Evolutionary conservation across 2,888 invertebrate species (phyloP).

Genomic region (Prosapia bicincta): DNA sequence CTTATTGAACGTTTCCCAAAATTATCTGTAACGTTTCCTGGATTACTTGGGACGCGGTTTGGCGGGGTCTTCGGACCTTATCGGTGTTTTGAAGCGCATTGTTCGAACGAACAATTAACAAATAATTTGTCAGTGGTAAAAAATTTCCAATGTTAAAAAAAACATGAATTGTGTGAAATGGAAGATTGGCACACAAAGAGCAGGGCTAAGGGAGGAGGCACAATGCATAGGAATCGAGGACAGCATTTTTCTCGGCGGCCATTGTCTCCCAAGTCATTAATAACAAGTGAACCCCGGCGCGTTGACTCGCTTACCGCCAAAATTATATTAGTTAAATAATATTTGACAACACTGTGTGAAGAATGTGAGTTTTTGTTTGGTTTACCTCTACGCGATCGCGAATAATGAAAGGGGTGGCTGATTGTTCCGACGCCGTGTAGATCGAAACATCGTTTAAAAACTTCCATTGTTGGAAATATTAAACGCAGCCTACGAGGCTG

Average conservation of each 20-base stretch:
- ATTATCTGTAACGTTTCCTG: no score
- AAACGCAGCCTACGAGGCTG: no score
- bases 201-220: neutral
- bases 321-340: neutral
- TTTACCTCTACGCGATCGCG: neutral
- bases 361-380: neutral
- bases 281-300: neutral
- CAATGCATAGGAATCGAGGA: neutral
- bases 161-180: neutral
- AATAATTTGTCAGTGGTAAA: neutral
- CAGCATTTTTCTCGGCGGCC: neutral
- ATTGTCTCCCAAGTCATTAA: neutral
- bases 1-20: no score
- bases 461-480: no score
- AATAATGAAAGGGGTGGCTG: neutral
- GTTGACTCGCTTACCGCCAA: neutral
- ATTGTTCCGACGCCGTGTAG: neutral
- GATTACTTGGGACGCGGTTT: no score
- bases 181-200: neutral
- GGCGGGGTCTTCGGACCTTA: no score
- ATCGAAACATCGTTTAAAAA: no score
- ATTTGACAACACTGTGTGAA: neutral
- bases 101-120: neutral
- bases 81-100: no score
- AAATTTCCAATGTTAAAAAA: neutral